Evolutionary conservation across 2,797 vertebrate species (phyloP).

Genomic region (Helicolenus hilgendorfi): DNA sequence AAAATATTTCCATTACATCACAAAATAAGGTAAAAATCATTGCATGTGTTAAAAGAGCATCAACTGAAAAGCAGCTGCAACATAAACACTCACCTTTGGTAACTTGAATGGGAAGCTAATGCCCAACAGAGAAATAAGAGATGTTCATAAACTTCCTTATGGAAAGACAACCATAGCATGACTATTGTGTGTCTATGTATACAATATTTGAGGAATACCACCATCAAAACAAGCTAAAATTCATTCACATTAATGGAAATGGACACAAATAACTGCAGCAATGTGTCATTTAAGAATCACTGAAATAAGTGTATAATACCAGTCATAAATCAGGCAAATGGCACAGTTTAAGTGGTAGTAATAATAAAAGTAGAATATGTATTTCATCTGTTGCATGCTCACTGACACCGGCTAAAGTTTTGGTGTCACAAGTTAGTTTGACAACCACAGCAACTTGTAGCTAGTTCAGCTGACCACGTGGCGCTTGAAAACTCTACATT

Average conservation of each 20-base stretch:
- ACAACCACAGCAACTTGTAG: slow-evolving; percentile 66
- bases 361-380: not conserved
- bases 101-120: slow-evolving; percentile 24
- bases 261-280: not conserved
- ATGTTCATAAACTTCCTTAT: not conserved
- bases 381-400: not conserved
- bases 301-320: fast-evolving
- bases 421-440: slow-evolving; percentile 40
- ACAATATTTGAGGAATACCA: not conserved
- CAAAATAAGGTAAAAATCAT: not conserved
- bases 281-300: not conserved
- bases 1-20: not conserved
- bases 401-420: slow-evolving; percentile 5
- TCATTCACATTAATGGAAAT: not conserved
- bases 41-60: slow-evolving; percentile 8
- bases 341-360: not conserved
- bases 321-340: not conserved
- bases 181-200: too few species aligned
- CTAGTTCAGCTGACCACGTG: slow-evolving; percentile 76
- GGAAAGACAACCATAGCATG: not conserved
- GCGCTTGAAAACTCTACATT: slow-evolving; percentile 32
- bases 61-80: slow-evolving; percentile 29
- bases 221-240: too few species aligned
- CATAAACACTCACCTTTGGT: slow-evolving; percentile 54
- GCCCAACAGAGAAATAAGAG: slow-evolving; percentile 28